Evolutionary conservation across 1,140 invertebrate species (phyloP), one percentile per base, ranked within the genome.

Genomic region (Euwallacea similis): DNA sequence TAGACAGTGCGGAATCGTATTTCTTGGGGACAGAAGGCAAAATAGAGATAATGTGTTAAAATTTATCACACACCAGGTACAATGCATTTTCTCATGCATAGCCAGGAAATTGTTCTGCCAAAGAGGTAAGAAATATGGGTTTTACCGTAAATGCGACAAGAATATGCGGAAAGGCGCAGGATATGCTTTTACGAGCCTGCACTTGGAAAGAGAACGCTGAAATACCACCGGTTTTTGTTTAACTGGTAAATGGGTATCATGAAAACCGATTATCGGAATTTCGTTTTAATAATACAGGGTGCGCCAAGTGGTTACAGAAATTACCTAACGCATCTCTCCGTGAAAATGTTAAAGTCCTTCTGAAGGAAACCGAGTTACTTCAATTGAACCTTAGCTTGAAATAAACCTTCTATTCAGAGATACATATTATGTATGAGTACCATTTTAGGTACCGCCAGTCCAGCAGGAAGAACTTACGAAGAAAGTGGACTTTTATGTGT

Each of bases 51-150:
- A 60, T 67, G 66, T 53, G 42, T 50, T 59, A 47, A 41, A 59
- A 67, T 67, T 67, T 67, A 67, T 67, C 66, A 67, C 54, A n/a
- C 42, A 13, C 13, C 42, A n/a, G 55, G 11, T 62, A 69, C 67
- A 69, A 69, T 69, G 67, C 67, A 63, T 69, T 69, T 69, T 69
- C 67, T 69, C 67, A 68, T 68, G 59, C 66, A 60, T 53, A 60
- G 46, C 21, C 42, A 47, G 58, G 66, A 68, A 68, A 68, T 61
- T 61, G 56, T 59, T 59, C 66, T 61, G 66, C 59, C 59, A 68
- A 68, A 53, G 66, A 68, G 7, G 58, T 21, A 60, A 50, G 46
- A 68, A 61, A 53, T 66, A 71, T 71, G 21, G 54, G 16, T 55
- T 43, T 47, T 59, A 64, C 69, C 41, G 13, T 47, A 58, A 47